Evolutionary conservation across 2,888 invertebrate genomes (phyloP), one percentile per base, ranked within the genome.

Genomic region (Spilarctia lutea): DNA sequence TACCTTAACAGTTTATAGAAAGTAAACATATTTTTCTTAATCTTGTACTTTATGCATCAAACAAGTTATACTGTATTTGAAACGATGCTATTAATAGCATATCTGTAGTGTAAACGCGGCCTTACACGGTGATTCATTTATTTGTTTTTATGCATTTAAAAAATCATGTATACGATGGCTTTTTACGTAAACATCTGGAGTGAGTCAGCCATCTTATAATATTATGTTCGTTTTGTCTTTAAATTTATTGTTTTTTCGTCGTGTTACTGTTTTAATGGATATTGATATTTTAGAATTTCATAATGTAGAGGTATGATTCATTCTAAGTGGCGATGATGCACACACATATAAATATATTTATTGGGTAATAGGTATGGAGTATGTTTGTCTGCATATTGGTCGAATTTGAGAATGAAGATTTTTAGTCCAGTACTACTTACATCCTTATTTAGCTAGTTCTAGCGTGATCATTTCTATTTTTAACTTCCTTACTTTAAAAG

Each of bases 91-190:
- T 7, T 16, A 1, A 65, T 60, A 42, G 67, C 67, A n/a, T 79
- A 56, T 67, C 78, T 72, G 13, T 8, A 56, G 39, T 81, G 69
- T 42, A 42, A 0, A 11, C 0, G 4, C 16, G 24, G 0, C 71
- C 20, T 73, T 71, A 79, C 10, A 39, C n/a, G 72, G 73, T 82
- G 75, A 82, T 65, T 82, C 78, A 75, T 72, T 42, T 72, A 74
- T 77, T 71, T 74, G 73, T 75, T 72, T 71, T 60, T 48, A 33
- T 33, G 63, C 52, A 68, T 76, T 77, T 60, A 33, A 27, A 68
- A 78, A 76, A 30, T 30, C 45, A 20, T 73, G 24, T 69, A 27
- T 71, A 66, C n/a, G 83, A 82, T 82, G 82, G 75, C 11, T 2
- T 27, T 39, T 73, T 67, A 75, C 65, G 68, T 65, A 68, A 56